These are phyloP conservation scores for Metalampra italica DNA, from an alignment of 2,888 invertebrate genomes.

Conservation along the genomic window DNA sequence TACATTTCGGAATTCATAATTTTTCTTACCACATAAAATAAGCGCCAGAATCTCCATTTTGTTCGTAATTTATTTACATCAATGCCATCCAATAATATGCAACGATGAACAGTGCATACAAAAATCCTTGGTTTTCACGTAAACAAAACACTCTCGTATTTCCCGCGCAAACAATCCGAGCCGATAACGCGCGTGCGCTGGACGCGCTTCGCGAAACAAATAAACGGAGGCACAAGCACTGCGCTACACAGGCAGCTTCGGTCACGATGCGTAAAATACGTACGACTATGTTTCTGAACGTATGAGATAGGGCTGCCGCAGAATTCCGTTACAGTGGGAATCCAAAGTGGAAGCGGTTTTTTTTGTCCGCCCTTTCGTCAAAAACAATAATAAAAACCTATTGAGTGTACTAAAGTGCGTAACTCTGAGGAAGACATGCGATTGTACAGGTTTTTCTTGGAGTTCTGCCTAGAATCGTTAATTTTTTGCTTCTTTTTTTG, in stretches of 20 bases:
- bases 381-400: too few species aligned
- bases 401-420: too few species aligned
- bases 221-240: conserved; percentile 31
- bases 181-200: conserved; percentile 51
- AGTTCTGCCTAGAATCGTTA: too few species aligned
- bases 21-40: conserved; percentile 56
- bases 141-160: conserved; percentile 38
- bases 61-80: conserved; percentile 25
- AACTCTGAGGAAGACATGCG: too few species aligned
- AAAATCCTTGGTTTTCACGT: conserved; percentile 27
- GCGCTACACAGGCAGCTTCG: conserved; percentile 26
- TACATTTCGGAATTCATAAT: not conserved
- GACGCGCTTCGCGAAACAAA: conserved; percentile 60
- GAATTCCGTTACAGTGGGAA: not conserved
- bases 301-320: conserved; percentile 5
- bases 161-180: conserved; percentile 35
- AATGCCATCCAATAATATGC: conserved; percentile 20
- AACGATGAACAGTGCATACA: not conserved
- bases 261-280: conserved; percentile 12
- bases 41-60: conserved; percentile 55
- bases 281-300: conserved; percentile 18
- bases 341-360: too few species aligned
- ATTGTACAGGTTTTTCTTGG: not conserved
- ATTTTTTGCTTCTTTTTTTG: too few species aligned
- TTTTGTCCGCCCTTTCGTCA: too few species aligned